phyloP scores from a whole-genome alignment of 2,888 invertebrate genomes.

The Drosophila meridiana region DNA sequence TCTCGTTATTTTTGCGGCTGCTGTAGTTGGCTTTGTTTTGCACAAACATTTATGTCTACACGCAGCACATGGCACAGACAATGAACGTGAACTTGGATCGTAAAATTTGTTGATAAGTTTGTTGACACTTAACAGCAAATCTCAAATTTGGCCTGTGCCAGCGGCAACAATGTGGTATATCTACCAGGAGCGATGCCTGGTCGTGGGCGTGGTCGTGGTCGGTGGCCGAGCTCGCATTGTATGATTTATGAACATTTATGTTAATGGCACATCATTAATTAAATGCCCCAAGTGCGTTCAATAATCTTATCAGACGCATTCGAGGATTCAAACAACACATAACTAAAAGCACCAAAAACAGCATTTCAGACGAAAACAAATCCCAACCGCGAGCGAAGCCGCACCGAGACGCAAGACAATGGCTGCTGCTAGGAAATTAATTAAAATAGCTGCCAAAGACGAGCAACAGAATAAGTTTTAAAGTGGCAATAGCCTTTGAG shows the following conservation, averaged over 20 bases:
- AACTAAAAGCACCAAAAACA: constrained; percentile 3
- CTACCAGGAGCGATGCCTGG: constrained; percentile 2
- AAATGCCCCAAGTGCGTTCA: constrained; percentile 51
- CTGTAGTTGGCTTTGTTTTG: constrained; percentile 26
- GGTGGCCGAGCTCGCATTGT: constrained; percentile 20
- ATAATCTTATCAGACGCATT: constrained; percentile 28
- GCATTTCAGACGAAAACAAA: constrained; percentile 1
- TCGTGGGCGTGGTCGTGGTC: not conserved
- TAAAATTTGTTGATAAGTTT: constrained; percentile 47
- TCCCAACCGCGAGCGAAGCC: not conserved
- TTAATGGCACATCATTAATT: constrained; percentile 74
- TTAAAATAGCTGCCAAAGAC: constrained; percentile 51
- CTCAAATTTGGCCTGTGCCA: constrained; percentile 35
- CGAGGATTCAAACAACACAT: constrained; percentile 1
- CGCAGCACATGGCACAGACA: constrained; percentile 37
- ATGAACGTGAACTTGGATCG: constrained; percentile 46
- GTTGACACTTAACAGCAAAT: constrained; percentile 48
- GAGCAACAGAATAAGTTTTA: constrained; percentile 23
- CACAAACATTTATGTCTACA: constrained; percentile 14
- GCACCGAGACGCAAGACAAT: not conserved
- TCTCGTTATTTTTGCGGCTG: not conserved
- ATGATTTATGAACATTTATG: constrained; percentile 66
- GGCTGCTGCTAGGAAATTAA: constrained; percentile 54
- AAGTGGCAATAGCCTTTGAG: constrained; percentile 20
- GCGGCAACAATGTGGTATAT: constrained; percentile 35